Percentiles rank a stretch among this genome's conserved stretches.
Evolutionary conservation across 2,888 invertebrate genomes (phyloP).

Genomic region (Aphelenchoides bicaudatus): DNA sequence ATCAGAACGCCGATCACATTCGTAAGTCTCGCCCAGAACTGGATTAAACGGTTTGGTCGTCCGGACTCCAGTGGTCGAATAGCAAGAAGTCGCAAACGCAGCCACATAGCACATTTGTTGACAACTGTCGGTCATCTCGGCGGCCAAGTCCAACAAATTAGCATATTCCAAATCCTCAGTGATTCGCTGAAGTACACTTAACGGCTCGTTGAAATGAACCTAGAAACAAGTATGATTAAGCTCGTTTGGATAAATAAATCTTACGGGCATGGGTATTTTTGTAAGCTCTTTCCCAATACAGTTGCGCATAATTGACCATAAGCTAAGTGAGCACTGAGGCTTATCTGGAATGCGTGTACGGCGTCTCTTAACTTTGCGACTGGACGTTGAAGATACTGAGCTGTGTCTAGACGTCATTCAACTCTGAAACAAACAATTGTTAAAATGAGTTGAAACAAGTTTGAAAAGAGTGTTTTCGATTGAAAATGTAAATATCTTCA

Average conservation of each 20-base stretch:
- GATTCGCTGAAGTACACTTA: conserved; percentile 94
- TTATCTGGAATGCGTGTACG: conserved; percentile 81
- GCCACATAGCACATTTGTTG: conserved; percentile 56
- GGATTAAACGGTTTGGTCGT: conserved; percentile 60
- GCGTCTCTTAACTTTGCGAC: no score
- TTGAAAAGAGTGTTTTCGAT: no score
- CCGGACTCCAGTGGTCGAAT: conserved; percentile 61
- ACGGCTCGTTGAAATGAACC: conserved; percentile 83
- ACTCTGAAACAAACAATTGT: no score
- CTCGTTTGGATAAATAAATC: conserved; percentile 26
- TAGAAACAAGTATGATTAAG: conserved; percentile 24
- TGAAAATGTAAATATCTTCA: no score
- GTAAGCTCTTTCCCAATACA: conserved; percentile 98
- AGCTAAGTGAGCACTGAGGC: conserved; percentile 78
- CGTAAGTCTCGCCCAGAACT: conserved; percentile 67
- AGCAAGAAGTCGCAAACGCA: conserved; percentile 49
- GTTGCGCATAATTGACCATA: conserved; percentile 99
- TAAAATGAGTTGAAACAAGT: no score
- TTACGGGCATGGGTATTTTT: conserved; percentile 96
- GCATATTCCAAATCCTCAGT: conserved; percentile 98
- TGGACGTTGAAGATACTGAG: no score
- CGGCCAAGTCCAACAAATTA: conserved; percentile 80
- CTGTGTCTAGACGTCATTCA: no score
- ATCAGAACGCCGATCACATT: conserved; percentile 90
- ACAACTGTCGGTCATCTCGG: conserved; percentile 66